These are phyloP conservation scores for Meliscaeva auricollis DNA, from an alignment of 2,888 invertebrate species.

Conservation along the genomic window DNA sequence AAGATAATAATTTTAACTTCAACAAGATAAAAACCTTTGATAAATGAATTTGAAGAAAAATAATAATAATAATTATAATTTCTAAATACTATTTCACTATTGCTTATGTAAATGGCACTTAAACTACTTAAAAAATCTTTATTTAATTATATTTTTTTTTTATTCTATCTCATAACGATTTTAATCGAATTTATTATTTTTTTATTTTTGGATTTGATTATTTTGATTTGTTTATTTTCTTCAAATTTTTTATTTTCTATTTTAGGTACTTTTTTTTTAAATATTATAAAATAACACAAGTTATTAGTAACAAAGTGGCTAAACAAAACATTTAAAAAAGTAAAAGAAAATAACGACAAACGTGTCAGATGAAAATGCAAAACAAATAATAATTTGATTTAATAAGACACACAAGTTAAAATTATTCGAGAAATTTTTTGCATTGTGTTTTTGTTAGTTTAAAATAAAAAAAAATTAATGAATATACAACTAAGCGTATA, in stretches of 20 bases:
- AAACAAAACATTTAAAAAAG: constrained; percentile 24
- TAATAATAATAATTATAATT: constrained; percentile 41
- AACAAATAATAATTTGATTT: background rate
- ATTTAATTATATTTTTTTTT: constrained; percentile 17
- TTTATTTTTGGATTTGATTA: background rate
- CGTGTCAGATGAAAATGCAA: constrained; percentile 40
- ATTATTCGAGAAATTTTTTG: constrained; percentile 39
- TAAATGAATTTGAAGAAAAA: constrained; percentile 1
- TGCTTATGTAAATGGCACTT: constrained; percentile 74
- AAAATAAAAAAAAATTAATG: background rate
- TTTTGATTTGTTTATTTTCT: constrained; percentile 15
- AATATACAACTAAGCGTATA: background rate
- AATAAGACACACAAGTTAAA: constrained; percentile 6
- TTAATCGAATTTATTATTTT: constrained; percentile 51
- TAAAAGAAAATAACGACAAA: constrained; percentile 28
- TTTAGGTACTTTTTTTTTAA: constrained; percentile 59
- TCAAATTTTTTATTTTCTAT: constrained; percentile 50
- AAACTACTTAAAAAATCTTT: constrained; percentile 60
- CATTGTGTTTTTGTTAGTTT: constrained; percentile 12
- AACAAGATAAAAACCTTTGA: constrained; percentile 34
- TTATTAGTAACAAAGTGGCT: constrained; percentile 45
- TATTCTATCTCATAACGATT: constrained; percentile 35
- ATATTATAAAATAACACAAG: constrained; percentile 17
- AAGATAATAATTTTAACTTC: constrained; percentile 14
- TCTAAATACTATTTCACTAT: constrained; percentile 67